Percentiles rank a stretch among this genome's conserved stretches.
phyloP scores from a whole-genome alignment of 2,888 invertebrate genomes.

The Chalcosyrphus nemorum region DNA sequence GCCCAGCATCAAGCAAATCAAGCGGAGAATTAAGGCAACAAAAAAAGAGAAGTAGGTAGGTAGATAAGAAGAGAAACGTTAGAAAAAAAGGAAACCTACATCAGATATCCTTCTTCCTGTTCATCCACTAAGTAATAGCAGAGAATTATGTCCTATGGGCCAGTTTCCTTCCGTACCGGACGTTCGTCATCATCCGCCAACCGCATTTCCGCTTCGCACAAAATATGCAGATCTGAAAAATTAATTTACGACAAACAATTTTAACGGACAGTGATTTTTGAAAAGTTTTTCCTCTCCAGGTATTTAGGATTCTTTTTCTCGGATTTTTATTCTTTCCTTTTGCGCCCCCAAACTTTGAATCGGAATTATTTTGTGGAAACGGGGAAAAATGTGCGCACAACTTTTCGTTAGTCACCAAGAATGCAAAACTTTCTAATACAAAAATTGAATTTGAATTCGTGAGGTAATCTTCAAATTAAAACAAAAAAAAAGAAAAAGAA shows the following conservation, averaged over 20 bases:
- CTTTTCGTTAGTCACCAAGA: constrained; percentile 45
- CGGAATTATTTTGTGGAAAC: neutral
- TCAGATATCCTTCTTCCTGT: constrained; percentile 6
- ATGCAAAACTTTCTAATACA: constrained; percentile 67
- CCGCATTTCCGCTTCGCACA: constrained; percentile 60
- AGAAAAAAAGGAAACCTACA: constrained; percentile 25
- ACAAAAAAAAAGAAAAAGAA: constrained; percentile 39
- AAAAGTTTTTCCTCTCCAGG: constrained; percentile 63
- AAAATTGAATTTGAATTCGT: constrained; percentile 69
- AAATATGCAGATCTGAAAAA: constrained; percentile 73
- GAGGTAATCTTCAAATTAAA: constrained; percentile 67
- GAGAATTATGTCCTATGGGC: constrained; percentile 34
- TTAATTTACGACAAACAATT: constrained; percentile 78
- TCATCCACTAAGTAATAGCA: constrained; percentile 31
- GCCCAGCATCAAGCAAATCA: constrained; percentile 75
- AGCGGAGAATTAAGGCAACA: constrained; percentile 72
- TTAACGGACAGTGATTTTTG: constrained; percentile 76
- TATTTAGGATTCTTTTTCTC: constrained; percentile 53
- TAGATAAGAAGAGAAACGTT: too few relatives aligned
- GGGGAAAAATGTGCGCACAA: constrained; percentile 19
- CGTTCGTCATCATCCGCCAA: constrained; percentile 56
- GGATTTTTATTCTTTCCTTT: constrained; percentile 11
- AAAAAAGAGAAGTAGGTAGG: too few relatives aligned
- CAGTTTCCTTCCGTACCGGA: constrained; percentile 29
- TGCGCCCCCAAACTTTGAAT: constrained; percentile 8